Conservation (phyloP, 2,797 vertebrate species). For the Selene dorsalis region DNA sequence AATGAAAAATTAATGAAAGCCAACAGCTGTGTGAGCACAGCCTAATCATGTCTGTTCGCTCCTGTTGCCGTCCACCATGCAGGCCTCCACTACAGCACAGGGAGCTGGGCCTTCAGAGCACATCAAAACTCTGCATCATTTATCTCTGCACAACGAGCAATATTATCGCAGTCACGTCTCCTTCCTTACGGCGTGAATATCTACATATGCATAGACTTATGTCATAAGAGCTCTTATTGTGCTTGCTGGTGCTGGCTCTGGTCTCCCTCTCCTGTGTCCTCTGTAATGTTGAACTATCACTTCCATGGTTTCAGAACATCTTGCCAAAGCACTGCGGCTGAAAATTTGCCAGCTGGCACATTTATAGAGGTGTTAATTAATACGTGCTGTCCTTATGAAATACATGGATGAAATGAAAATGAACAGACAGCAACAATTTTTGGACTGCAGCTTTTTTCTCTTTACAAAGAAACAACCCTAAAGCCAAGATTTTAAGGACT, state of each 20-base stretch:
- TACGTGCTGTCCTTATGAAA: neutral
- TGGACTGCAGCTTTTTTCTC: neutral
- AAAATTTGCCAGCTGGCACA: neutral
- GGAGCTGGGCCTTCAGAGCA: neutral
- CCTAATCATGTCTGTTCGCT: slow-evolving; percentile 37
- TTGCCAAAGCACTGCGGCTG: neutral
- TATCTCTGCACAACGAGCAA: neutral
- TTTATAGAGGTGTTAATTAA: neutral
- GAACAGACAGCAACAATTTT: neutral
- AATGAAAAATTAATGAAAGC: slow-evolving; percentile 30
- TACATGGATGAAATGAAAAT: neutral
- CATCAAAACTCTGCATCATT: slow-evolving; percentile 11
- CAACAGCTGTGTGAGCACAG: slow-evolving; percentile 32
- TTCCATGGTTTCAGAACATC: neutral
- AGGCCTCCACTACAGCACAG: neutral
- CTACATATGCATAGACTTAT: neutral
- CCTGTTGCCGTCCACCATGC: slow-evolving; percentile 13
- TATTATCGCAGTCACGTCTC: neutral
- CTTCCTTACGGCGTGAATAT: neutral
- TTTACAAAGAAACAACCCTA: neutral
- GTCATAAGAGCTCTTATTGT: neutral
- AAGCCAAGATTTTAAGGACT: neutral
- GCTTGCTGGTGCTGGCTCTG: neutral
- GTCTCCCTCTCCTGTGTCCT: neutral
- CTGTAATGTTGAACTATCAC: neutral